These are phyloP conservation scores for Thalassoma bifasciatum DNA, from an alignment of 2,113 vertebrate genomes.

Conservation along the genomic window DNA sequence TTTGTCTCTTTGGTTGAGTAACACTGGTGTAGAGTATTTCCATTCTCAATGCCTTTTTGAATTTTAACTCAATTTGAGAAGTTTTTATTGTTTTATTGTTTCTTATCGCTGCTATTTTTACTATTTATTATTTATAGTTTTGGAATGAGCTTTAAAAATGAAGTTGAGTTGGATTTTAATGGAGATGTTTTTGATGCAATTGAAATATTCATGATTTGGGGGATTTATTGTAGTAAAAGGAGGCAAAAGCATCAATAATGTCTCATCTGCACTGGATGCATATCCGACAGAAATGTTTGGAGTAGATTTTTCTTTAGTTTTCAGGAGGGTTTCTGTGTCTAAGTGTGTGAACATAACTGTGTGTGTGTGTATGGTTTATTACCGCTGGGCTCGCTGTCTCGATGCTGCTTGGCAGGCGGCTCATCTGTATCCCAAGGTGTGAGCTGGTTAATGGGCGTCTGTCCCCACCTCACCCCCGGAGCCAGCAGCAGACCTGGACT, in stretches of 20 bases:
- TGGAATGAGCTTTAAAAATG: too few relatives aligned
- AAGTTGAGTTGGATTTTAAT: too few relatives aligned
- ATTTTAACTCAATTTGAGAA: too few relatives aligned
- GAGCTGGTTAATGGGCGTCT: conserved; percentile 99
- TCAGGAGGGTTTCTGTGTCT: not conserved
- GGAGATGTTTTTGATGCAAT: conserved; percentile 47
- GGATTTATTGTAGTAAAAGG: conserved; percentile 33
- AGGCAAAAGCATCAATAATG: conserved; percentile 40
- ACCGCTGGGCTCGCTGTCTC: conserved; percentile 94
- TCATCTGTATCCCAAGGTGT: conserved; percentile 99
- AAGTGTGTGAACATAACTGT: not conserved
- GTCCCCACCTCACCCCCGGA: conserved; percentile 96
- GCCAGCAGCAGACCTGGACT: conserved; percentile 90
- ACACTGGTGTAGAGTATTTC: too few relatives aligned
- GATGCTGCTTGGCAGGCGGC: conserved; percentile 95
- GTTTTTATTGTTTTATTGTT: too few relatives aligned
- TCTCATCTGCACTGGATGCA: conserved; percentile 64
- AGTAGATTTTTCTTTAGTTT: not conserved
- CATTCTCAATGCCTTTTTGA: too few relatives aligned
- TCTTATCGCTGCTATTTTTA: too few relatives aligned
- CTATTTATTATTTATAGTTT: too few relatives aligned
- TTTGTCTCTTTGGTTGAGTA: too few relatives aligned
- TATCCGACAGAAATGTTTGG: not conserved
- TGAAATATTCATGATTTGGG: conserved; percentile 20
- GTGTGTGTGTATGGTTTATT: conserved; percentile 43